Percentiles rank a stretch among this genome's conserved stretches.
Evolutionary conservation across 1,140 invertebrate species (phyloP).

Genomic region (Meloidogyne exigua): DNA sequence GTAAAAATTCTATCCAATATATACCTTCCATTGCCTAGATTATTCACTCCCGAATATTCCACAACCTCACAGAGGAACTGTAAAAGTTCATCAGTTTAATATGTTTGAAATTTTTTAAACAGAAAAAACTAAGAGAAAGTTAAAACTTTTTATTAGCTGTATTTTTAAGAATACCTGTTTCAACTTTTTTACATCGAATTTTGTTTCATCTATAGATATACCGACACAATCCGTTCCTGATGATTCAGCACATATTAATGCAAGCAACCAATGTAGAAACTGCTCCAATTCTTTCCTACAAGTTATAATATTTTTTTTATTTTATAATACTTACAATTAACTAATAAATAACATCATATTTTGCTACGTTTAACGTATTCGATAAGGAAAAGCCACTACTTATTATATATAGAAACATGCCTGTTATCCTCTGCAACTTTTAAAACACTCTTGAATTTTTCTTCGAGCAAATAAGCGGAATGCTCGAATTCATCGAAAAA

Average conservation of each 20-base stretch:
- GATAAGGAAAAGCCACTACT: too few species aligned
- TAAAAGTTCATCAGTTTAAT: background rate
- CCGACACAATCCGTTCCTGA: background rate
- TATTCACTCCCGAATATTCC: background rate
- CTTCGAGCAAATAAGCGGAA: background rate
- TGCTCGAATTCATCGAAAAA: constrained; percentile 13
- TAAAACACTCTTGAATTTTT: background rate
- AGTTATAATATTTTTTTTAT: background rate
- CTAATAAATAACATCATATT: too few species aligned
- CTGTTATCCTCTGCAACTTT: constrained; percentile 13
- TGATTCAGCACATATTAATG: constrained; percentile 10
- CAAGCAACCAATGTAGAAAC: constrained; percentile 9
- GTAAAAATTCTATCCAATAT: constrained; percentile 13
- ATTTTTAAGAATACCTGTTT: background rate
- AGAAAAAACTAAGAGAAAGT: too few species aligned
- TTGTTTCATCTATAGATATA: constrained; percentile 2
- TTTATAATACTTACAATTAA: too few species aligned
- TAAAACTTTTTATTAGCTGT: too few species aligned
- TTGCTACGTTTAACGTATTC: too few species aligned
- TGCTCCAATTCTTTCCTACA: constrained; percentile 12
- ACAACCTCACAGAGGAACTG: constrained; percentile 7
- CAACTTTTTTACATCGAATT: constrained; percentile 9
- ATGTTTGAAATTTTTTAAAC: too few species aligned
- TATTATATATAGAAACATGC: background rate
- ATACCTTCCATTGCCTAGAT: background rate